Evolutionary conservation across 2,113 vertebrate species (phyloP), one percentile per base, ranked within the genome.

Genomic region (Cacatua alba): DNA sequence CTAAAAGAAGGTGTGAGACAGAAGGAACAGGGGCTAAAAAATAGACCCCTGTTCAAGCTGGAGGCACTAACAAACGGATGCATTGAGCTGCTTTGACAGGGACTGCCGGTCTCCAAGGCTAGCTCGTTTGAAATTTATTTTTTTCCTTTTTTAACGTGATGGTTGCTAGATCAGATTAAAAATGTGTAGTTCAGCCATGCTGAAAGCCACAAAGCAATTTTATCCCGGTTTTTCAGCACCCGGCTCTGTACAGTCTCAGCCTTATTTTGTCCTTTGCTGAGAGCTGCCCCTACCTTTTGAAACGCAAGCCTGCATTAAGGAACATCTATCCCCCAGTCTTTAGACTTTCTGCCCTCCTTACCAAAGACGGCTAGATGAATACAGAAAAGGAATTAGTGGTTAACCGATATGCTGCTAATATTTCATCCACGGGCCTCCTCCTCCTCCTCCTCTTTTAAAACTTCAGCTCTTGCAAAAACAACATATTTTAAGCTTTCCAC

Each of bases 401-500:
- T 96, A 98, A 97, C 96, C 94, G 86, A 97, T 90, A 91, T 82
- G 81, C 81, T 97, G 84, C 96, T 97, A 97, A 88, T 97, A 92
- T 97, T 97, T 97, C 94, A 96, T 93, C 84, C 82, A 79, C 23
- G 24, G 75, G 91, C 80, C 86, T 93, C 70, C 90, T 81, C 46
- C 68, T 83, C 41, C 82, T 68, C 19, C 78, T 19, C 26, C 62
- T 28, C 13, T 85, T 95, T 97, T 75, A 86, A 96, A 97, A 93
- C 79, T 96, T 75, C 85, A 96, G 41, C 82, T 95, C 95, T 89
- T 97, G 97, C 96, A 83, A 98, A 98, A 98, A 96, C 94, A 97
- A 89, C 97, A 72, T 96, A 97, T 98, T 98, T 98, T 97, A 97
- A 97, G 94, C 88, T 97, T 97, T 98, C 96, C 97, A 98, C 95